Conservation (phyloP, 2,797 vertebrate genomes). For the Hippocampus kuda region DNA sequence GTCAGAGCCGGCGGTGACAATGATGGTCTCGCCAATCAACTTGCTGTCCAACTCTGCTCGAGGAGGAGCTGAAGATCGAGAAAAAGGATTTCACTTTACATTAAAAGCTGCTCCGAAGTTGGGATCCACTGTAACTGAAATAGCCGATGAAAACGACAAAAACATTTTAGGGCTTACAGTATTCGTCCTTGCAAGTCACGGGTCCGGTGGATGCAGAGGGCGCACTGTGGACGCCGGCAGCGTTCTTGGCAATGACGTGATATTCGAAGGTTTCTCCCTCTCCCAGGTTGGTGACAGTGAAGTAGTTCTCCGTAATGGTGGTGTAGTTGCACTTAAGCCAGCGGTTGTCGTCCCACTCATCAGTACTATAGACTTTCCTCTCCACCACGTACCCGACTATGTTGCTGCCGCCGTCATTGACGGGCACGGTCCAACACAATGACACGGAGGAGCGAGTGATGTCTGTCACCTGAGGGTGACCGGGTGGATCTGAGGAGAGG, state of each 20-base stretch:
- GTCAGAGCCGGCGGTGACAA: conserved; percentile 84
- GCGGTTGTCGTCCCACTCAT: conserved; percentile 81
- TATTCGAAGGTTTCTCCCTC: conserved; percentile 89
- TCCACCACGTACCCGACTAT: conserved; percentile 90
- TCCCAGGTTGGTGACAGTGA: conserved; percentile 80
- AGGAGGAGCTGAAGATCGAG: conserved; percentile 76
- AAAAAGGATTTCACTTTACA: background rate
- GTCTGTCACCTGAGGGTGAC: conserved; percentile 89
- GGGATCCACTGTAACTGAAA: background rate
- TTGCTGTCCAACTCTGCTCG: conserved; percentile 90
- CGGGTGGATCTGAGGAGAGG: conserved; percentile 76
- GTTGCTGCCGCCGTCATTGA: conserved; percentile 91
- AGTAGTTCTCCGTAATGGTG: conserved; percentile 86
- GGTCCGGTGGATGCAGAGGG: conserved; percentile 89
- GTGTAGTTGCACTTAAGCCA: conserved; percentile 99
- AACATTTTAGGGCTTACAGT: conserved; percentile 69
- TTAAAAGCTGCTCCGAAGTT: background rate
- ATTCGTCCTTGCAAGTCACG: conserved; percentile 94
- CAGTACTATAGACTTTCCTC: conserved; percentile 77
- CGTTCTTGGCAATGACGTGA: conserved; percentile 87
- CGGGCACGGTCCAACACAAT: conserved; percentile 82
- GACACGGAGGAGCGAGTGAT: conserved; percentile 86
- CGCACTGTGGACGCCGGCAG: conserved; percentile 84
- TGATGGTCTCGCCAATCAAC: conserved; percentile 80
- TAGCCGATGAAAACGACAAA: background rate